phyloP scores from a whole-genome alignment of 35 echinoderm and acorn worm genomes.

The Amphiura filiformis region DNA sequence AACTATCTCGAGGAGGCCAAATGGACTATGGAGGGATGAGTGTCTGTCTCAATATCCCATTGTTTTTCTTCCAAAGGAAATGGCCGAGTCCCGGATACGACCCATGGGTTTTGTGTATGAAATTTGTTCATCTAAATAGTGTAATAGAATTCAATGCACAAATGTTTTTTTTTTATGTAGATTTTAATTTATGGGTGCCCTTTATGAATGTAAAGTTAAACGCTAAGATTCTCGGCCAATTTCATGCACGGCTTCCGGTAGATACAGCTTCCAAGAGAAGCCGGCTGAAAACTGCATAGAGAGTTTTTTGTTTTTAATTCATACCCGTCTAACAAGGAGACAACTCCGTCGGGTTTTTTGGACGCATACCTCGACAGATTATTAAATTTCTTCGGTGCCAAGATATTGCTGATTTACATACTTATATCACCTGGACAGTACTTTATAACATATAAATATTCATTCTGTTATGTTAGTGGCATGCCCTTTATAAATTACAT shows the following conservation, averaged over 20 bases:
- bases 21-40: too few species aligned
- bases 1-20: too few species aligned
- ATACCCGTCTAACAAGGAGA: neutral
- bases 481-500: too few species aligned
- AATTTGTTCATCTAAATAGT: too few species aligned
- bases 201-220: neutral
- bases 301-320: neutral
- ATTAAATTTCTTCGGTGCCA: constrained; percentile 48
- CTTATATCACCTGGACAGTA: constrained; percentile 48
- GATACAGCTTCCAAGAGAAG: neutral
- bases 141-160: too few species aligned
- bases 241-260: constrained; percentile 5
- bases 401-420: constrained; percentile 58
- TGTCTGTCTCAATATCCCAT: too few species aligned
- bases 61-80: too few species aligned
- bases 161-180: too few species aligned
- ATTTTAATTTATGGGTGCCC: too few species aligned
- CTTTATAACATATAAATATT: constrained; percentile 67
- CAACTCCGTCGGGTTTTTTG: neutral
- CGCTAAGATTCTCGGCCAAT: constrained; percentile 7
- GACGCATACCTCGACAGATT: constrained; percentile 54
- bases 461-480: constrained; percentile 32
- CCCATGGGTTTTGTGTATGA: too few species aligned
- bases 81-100: too few species aligned
- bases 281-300: neutral